Percentiles rank a stretch among this genome's conserved stretches.
phyloP scores from a whole-genome alignment of 2,113 vertebrate genomes.

The Semicossyphus pulcher region DNA sequence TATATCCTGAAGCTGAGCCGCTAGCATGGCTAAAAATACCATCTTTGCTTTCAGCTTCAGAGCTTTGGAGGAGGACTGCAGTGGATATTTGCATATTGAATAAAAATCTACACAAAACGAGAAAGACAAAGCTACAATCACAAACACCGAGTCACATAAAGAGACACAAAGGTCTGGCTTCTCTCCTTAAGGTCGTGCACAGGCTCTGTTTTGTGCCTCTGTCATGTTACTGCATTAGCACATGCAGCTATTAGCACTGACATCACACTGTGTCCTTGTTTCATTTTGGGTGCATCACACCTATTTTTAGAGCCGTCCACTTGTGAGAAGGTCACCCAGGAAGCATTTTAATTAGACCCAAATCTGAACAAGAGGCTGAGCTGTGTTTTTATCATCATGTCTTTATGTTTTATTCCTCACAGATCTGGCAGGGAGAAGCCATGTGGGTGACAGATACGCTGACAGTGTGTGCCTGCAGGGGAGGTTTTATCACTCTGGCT shows the following conservation, averaged over 20 bases:
- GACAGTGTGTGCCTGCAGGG: conserved; percentile 5
- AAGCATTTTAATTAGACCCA: conserved; percentile 55
- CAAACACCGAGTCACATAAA: background rate
- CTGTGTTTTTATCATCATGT: conserved; percentile 1
- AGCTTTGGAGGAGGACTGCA: background rate
- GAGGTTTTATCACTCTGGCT: conserved; percentile 27
- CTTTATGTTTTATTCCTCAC: background rate
- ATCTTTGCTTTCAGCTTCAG: background rate
- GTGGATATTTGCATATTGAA: background rate
- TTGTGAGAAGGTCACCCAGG: conserved; percentile 49
- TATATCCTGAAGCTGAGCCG: background rate
- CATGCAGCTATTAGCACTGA: background rate
- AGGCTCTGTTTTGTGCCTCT: background rate
- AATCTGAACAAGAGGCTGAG: conserved; percentile 11
- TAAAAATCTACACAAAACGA: background rate
- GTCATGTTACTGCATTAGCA: background rate
- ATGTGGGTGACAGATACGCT: conserved; percentile 7
- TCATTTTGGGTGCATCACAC: conserved; percentile 29
- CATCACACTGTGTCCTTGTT: conserved; percentile 43
- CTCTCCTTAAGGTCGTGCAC: no score
- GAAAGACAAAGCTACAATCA: background rate
- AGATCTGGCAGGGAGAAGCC: conserved; percentile 27
- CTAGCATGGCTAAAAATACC: background rate
- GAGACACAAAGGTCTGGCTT: background rate
- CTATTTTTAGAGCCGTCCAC: conserved; percentile 56